phyloP scores from a whole-genome alignment of 2,797 vertebrate genomes.

The Cetoscarus ocellatus region DNA sequence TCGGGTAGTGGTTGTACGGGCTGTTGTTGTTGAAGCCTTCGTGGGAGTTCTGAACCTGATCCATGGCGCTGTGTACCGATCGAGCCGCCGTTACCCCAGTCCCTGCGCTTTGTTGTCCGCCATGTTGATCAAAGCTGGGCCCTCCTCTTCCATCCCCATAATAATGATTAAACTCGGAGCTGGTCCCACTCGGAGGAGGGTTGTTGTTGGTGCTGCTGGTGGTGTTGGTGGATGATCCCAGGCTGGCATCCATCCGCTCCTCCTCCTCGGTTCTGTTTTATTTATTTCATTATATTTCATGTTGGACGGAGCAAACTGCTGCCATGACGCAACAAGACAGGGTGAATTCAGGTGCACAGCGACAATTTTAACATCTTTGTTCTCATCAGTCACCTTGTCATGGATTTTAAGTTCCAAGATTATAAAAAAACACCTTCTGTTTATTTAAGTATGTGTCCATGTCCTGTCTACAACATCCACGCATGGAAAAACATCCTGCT shows the following conservation, averaged over 20 bases:
- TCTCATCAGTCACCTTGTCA: too few species aligned
- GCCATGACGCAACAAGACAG: not conserved
- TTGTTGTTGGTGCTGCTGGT: constrained; percentile 81
- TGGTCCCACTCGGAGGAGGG: constrained; percentile 83
- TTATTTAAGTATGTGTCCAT: too few species aligned
- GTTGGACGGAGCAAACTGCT: not conserved
- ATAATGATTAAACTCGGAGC: constrained; percentile 90
- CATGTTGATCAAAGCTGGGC: constrained; percentile 98
- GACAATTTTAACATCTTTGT: too few species aligned
- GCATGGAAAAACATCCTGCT: too few species aligned
- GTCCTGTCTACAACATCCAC: too few species aligned
- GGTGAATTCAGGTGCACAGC: too few species aligned
- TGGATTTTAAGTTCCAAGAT: too few species aligned
- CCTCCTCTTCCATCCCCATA: constrained; percentile 92
- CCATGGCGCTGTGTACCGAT: constrained; percentile 86
- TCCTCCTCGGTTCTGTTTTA: constrained; percentile 42
- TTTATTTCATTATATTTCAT: constrained; percentile 2
- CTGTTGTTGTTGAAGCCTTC: constrained; percentile 89
- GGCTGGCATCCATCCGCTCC: constrained; percentile 86
- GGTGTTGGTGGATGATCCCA: constrained; percentile 77
- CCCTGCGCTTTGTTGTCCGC: constrained; percentile 98
- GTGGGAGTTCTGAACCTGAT: constrained; percentile 92
- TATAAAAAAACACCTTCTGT: too few species aligned
- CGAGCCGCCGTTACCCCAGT: constrained; percentile 88
- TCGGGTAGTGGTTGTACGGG: constrained; percentile 91